These are phyloP conservation scores for Cricetomys ansorgei DNA, from an alignment of 2,113 vertebrate genomes.

Conservation along the genomic window DNA sequence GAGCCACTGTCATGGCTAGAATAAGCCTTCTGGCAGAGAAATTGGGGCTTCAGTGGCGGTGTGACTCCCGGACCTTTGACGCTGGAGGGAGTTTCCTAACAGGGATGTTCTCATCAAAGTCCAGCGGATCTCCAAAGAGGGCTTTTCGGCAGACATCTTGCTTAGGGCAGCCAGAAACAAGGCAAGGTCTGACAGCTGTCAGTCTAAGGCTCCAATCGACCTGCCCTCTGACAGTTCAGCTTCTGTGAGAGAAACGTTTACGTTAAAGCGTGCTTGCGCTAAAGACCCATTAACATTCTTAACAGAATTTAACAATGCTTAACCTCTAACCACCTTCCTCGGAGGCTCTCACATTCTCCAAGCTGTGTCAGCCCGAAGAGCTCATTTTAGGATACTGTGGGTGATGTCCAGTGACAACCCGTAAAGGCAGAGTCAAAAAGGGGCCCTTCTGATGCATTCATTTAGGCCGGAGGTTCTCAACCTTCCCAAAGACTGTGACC, in stretches of 20 bases:
- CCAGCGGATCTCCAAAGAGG: not conserved
- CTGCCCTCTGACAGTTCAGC: not conserved
- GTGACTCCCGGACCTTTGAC: not conserved
- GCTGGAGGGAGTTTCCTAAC: not conserved
- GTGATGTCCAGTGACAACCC: not conserved
- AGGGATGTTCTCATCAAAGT: not conserved
- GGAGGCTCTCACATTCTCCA: not conserved
- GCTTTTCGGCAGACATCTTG: not conserved
- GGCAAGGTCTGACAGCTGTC: not conserved
- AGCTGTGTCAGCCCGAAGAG: not conserved
- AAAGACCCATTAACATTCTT: not conserved
- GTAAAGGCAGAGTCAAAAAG: not conserved
- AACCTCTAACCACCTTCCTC: not conserved
- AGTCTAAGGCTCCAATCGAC: not conserved
- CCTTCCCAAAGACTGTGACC: no score
- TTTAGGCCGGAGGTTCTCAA: no score
- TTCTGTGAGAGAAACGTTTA: not conserved
- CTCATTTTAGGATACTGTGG: not conserved
- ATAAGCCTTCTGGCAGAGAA: not conserved
- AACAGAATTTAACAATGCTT: not conserved
- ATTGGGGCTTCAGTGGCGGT: not conserved
- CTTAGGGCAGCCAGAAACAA: not conserved
- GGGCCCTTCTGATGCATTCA: not conserved
- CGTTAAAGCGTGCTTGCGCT: not conserved
- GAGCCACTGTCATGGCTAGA: not conserved